A percentile compares a stretch with the other conserved stretches of the same genome.
Conservation (phyloP, 2,113 vertebrate genomes). For the Chamaetylas fuelleborni region DNA sequence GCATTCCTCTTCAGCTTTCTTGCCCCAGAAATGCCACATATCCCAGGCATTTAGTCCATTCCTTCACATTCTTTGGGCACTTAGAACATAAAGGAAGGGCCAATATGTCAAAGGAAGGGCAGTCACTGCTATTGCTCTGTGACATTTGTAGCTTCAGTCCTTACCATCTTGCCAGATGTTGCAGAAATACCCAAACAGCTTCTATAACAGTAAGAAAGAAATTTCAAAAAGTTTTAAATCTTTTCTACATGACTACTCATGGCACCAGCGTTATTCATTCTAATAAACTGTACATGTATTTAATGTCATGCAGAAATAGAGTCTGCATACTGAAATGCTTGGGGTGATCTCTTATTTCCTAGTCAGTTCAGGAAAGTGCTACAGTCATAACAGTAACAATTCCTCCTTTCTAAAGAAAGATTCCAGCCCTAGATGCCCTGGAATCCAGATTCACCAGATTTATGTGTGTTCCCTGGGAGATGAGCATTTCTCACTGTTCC, state of each 20-base stretch:
- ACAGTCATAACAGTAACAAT: neutral
- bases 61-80: neutral
- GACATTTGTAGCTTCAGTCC: neutral
- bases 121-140: neutral
- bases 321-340: neutral
- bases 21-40: accelerated
- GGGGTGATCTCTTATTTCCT: neutral
- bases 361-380: neutral
- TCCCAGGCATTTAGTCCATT: neutral
- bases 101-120: neutral
- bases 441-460: neutral
- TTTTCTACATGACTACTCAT: neutral
- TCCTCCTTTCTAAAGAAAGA: neutral
- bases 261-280: neutral
- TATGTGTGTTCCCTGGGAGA: neutral
- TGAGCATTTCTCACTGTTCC: accelerated
- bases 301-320: neutral
- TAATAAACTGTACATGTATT: neutral
- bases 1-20: neutral
- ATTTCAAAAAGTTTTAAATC: neutral
- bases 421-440: neutral
- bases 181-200: neutral
- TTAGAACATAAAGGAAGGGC: accelerated
- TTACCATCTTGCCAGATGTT: neutral
- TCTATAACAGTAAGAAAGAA: neutral